Evolutionary conservation across 2,113 vertebrate species (phyloP).

Genomic region (Callorhinus ursinus): DNA sequence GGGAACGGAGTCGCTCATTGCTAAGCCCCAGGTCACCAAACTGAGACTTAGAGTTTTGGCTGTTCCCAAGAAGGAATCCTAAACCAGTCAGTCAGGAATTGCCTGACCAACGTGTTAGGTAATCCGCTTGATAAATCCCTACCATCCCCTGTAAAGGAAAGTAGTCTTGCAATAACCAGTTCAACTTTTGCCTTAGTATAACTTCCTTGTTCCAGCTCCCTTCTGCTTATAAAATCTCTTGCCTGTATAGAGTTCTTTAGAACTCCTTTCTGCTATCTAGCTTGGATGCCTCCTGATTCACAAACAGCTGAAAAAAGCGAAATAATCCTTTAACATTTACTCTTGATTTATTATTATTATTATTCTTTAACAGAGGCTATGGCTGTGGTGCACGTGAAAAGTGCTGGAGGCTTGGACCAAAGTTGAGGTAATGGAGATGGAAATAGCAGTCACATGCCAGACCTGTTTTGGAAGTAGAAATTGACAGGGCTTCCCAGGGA

Average conservation of each 20-base stretch:
- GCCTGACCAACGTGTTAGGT: neutral
- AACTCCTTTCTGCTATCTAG: neutral
- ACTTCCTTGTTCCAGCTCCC: neutral
- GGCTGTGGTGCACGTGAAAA: neutral
- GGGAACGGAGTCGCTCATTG: neutral
- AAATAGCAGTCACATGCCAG: neutral
- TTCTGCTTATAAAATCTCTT: neutral
- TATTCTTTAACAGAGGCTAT: neutral
- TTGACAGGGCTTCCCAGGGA: neutral
- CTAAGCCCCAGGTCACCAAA: neutral
- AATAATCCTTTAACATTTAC: neutral
- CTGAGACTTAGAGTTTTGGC: neutral
- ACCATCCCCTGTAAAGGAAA: neutral
- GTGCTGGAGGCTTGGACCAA: neutral
- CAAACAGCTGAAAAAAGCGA: neutral
- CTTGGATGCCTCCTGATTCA: neutral
- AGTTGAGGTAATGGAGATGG: neutral
- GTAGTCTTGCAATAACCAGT: neutral
- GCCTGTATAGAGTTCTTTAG: neutral
- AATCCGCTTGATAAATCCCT: neutral
- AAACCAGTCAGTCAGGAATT: neutral
- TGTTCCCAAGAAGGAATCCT: neutral
- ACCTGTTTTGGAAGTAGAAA: slow-evolving; percentile 9
- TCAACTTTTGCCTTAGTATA: neutral
- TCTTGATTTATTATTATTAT: neutral